A percentile compares a stretch with the other conserved stretches of the same genome.
These are phyloP conservation scores for Hemibagrus guttatus DNA, from an alignment of 2,797 vertebrate species.

Conservation along the genomic window DNA sequence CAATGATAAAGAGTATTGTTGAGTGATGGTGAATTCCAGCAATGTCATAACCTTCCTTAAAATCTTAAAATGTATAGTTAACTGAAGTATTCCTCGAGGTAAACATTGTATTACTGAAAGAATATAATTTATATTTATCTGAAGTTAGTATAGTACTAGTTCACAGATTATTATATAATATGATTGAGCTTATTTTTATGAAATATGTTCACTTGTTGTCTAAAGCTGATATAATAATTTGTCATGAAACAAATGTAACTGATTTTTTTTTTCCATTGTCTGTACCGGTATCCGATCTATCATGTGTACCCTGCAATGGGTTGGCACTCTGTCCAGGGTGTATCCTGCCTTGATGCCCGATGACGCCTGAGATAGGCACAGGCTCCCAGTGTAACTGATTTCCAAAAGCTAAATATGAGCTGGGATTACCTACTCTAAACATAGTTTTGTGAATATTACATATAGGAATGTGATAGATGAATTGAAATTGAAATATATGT, in stretches of 20 bases:
- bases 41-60: neutral
- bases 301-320: no score
- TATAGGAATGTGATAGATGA: neutral
- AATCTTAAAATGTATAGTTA: neutral
- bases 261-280: no score
- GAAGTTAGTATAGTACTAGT: neutral
- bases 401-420: neutral
- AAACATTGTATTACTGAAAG: neutral
- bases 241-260: neutral
- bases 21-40: neutral
- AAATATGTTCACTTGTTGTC: neutral
- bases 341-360: no score
- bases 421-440: neutral
- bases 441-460: neutral
- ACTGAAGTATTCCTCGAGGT: neutral
- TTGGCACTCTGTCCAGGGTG: no score
- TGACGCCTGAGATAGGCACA: no score
- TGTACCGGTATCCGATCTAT: no score
- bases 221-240: neutral
- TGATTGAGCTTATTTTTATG: neutral
- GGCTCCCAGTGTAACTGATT: neutral
- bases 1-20: neutral
- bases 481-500: neutral
- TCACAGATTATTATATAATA: neutral
- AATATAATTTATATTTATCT: neutral